phyloP scores from a whole-genome alignment of 2,113 vertebrate genomes.

The Oncorhynchus gorbuscha region DNA sequence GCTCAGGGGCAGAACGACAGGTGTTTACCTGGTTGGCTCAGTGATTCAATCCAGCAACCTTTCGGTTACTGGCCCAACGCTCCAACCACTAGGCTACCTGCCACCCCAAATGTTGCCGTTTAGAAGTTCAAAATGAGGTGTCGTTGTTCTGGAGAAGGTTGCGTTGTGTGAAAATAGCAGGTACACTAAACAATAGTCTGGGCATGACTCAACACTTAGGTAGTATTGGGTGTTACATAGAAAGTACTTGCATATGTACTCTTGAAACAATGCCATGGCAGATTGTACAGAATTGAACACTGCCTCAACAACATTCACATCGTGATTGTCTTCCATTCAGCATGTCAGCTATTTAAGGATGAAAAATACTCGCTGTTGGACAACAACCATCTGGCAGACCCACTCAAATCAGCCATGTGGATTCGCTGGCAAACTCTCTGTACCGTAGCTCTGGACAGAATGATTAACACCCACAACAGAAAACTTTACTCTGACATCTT shows the following conservation, averaged over 20 bases:
- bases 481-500: conserved; percentile 31
- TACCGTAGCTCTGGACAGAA: conserved; percentile 45
- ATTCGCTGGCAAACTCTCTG: conserved; percentile 6
- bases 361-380: conserved; percentile 27
- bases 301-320: not conserved
- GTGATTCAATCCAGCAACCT: too few species aligned
- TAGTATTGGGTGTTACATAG: too few species aligned
- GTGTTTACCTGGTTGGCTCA: too few species aligned
- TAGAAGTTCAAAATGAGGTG: too few species aligned
- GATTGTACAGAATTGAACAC: not conserved
- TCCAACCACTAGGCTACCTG: too few species aligned
- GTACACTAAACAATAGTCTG: too few species aligned
- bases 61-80: too few species aligned
- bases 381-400: conserved; percentile 44
- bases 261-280: not conserved
- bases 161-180: too few species aligned
- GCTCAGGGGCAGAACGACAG: too few species aligned
- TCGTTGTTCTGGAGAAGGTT: too few species aligned
- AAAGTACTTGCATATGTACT: not conserved
- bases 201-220: too few species aligned
- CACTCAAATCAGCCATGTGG: conserved; percentile 38
- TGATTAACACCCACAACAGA: conserved; percentile 54
- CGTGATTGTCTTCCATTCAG: not conserved
- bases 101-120: too few species aligned
- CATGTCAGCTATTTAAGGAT: conserved; percentile 5